Evolutionary conservation across 2,888 invertebrate species (phyloP).

Genomic region (Eretmocerus hayati): DNA sequence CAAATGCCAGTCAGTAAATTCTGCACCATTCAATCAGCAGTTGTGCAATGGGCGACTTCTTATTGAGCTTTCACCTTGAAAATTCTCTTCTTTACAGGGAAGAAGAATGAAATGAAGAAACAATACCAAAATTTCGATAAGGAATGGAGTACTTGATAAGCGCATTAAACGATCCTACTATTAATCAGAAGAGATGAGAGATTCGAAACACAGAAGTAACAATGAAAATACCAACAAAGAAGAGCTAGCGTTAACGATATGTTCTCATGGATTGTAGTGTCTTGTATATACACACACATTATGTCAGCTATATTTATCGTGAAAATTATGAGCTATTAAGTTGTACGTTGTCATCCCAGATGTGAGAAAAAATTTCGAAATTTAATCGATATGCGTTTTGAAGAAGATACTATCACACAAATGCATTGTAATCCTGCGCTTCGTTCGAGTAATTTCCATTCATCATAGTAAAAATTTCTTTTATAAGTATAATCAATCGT

Average conservation of each 20-base stretch:
- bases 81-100: conserved; percentile 12
- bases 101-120: conserved; percentile 11
- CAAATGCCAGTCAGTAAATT: too few relatives aligned
- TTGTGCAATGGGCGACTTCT: neutral
- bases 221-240: conserved; percentile 37
- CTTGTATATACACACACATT: conserved; percentile 45
- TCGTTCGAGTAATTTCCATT: too few relatives aligned
- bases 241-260: conserved; percentile 43
- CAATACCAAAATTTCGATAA: conserved; percentile 16
- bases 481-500: too few relatives aligned
- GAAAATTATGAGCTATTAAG: conserved; percentile 28
- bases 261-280: conserved; percentile 46
- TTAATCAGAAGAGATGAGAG: too few relatives aligned
- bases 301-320: conserved; percentile 41
- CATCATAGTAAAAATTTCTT: too few relatives aligned
- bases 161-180: conserved; percentile 24
- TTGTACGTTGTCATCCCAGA: conserved; percentile 28
- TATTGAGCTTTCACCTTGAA: neutral
- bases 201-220: conserved; percentile 29
- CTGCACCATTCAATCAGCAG: too few relatives aligned
- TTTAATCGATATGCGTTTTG: conserved; percentile 22
- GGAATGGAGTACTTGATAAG: conserved; percentile 28
- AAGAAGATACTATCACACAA: conserved; percentile 28
- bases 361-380: conserved; percentile 19
- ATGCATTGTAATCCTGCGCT: conserved; percentile 29